Base-by-base conservation (phyloP, 2,113 vertebrate species). In the Mobula hypostoma region DNA sequence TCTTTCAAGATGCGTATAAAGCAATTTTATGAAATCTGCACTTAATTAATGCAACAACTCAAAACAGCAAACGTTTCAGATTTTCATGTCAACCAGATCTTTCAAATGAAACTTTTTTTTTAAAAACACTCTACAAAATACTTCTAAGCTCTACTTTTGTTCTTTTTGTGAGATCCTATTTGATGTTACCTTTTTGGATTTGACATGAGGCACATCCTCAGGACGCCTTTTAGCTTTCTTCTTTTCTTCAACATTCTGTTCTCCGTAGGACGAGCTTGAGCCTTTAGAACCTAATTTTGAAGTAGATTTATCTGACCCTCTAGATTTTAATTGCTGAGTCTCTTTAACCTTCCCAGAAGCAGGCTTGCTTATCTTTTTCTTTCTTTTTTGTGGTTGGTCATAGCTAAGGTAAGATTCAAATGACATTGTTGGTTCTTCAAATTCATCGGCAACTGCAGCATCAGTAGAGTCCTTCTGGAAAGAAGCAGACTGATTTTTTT, bases 361-460 rank as follows among this genome's bases (percentile, higher is more conserved):
- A 74, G 91, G 48, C 94, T 97, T 97, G 7, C 95, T 95, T 0
- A 66, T 70, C 96, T 99, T 99, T 96, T 98, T 99, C 96, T 98
- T 99, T 95, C 97, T 97, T 17, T 97, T 96, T 56, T 97, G 97
- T 0, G 99, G 99, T 87, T 98, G 98, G 95, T 99, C 99, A 0
- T 99, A 99, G 14, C 98, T 99, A 94, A 99, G 98, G 94, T 99
- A 99, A 0, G 98, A 99, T 96, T 99, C 99, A 3, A 99, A 99
- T 11, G 99, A 99, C 99, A 98, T 99, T 3, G 98, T 98, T 32
- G 98, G 98, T 27, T 97, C 96, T 36, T 98, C 97, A 5, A 97
- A 96, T 56, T 98, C 98, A 87, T 98, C 98, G 24, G 97, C 96
- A 0, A 95, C 94, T 76, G 21, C 32, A 19, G 70, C 36, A 27